Evolutionary conservation across 2,888 invertebrate genomes (phyloP).

Genomic region (Drosophila atripex): DNA sequence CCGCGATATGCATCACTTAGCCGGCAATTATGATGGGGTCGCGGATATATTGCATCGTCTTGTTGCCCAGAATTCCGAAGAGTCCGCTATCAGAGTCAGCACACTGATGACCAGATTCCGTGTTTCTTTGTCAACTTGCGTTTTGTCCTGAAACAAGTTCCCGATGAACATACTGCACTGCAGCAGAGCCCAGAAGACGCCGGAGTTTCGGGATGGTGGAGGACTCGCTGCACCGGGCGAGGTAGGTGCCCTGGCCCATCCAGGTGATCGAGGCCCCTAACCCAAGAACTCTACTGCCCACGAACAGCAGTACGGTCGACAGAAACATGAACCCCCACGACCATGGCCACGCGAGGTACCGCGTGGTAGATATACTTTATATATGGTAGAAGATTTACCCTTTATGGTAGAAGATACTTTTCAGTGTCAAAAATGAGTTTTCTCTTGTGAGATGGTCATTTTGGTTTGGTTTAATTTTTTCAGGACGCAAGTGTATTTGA

Average conservation of each 20-base stretch:
- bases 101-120: conserved; percentile 92
- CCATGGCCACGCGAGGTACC: too few relatives aligned
- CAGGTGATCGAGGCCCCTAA: conserved; percentile 97
- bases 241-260: conserved; percentile 97
- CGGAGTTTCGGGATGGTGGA: conserved; percentile 96
- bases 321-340: conserved; percentile 95
- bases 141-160: conserved; percentile 94
- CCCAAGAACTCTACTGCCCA: conserved; percentile 93
- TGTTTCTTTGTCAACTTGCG: conserved; percentile 88
- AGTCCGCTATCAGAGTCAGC: conserved; percentile 89
- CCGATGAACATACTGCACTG: conserved; percentile 98
- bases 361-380: too few relatives aligned
- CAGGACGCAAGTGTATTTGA: too few relatives aligned
- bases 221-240: conserved; percentile 94
- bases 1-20: conserved; percentile 91
- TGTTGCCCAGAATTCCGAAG: conserved; percentile 96
- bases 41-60: conserved; percentile 92
- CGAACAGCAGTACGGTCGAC: conserved; percentile 92
- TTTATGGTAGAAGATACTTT: too few relatives aligned
- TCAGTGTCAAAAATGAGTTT: too few relatives aligned
- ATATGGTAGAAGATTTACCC: too few relatives aligned
- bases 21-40: conserved; percentile 96
- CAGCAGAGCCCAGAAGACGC: conserved; percentile 98
- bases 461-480: too few relatives aligned
- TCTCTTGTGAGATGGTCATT: too few relatives aligned